A percentile compares a stretch with the other conserved stretches of the same genome.
Conservation (phyloP, 2,113 vertebrate species). For the Malurus elegans region DNA sequence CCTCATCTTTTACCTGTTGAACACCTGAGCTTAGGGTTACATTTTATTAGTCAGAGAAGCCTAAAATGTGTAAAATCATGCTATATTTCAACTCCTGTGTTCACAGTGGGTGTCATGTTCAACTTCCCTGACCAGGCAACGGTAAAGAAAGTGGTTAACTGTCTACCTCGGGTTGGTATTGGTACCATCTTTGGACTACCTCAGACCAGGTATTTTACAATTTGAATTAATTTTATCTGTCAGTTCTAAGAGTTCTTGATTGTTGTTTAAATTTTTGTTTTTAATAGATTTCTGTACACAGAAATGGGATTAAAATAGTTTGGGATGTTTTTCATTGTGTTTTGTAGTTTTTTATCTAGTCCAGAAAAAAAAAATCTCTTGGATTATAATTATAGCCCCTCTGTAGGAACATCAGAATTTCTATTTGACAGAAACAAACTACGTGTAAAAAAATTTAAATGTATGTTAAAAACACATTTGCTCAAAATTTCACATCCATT, state of each 20-base stretch:
- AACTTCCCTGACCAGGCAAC: constrained; percentile 92
- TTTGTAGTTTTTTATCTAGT: background rate
- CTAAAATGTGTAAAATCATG: background rate
- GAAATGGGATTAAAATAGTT: background rate
- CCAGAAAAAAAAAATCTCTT: background rate
- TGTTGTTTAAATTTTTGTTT: background rate
- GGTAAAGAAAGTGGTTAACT: constrained; percentile 95
- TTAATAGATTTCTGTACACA: background rate
- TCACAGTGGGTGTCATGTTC: constrained; percentile 92
- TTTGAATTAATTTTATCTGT: background rate
- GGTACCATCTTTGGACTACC: constrained; percentile 93
- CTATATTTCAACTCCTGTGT: constrained; percentile 18
- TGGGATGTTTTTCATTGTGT: background rate
- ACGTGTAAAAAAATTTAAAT: background rate
- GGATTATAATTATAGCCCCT: background rate
- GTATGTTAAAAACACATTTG: background rate
- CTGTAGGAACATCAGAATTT: background rate
- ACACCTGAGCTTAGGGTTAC: background rate
- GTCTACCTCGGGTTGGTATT: constrained; percentile 93
- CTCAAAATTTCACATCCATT: background rate
- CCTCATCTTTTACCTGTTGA: background rate
- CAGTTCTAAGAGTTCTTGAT: background rate
- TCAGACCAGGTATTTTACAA: constrained; percentile 85
- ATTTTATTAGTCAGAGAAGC: constrained; percentile 9
- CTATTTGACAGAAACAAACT: background rate